These are phyloP conservation scores for Spodoptera littoralis DNA, from an alignment of 2,888 invertebrate genomes.

Conservation along the genomic window DNA sequence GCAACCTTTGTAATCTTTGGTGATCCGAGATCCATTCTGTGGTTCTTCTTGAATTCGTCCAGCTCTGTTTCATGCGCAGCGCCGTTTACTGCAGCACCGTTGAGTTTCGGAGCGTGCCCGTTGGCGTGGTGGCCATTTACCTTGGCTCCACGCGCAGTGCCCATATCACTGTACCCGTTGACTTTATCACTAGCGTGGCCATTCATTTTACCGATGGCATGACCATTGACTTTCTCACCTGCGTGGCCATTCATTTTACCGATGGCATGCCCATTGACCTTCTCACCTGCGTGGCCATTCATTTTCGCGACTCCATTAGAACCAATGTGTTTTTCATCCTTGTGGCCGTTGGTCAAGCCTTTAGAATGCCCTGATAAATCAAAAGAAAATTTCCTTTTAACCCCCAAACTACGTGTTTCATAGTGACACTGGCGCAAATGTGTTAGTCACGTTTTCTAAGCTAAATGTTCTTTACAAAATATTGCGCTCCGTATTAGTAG, in stretches of 20 bases:
- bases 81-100: conserved; percentile 58
- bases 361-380: conserved; percentile 82
- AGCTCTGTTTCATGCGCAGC: conserved; percentile 60
- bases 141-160: conserved; percentile 61
- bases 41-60: conserved; percentile 67
- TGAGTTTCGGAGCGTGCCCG: conserved; percentile 53
- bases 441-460: conserved; percentile 68
- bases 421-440: conserved; percentile 80
- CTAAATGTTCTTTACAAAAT: conserved; percentile 52
- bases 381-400: conserved; percentile 75
- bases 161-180: conserved; percentile 62
- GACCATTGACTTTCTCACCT: conserved; percentile 57
- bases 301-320: conserved; percentile 56
- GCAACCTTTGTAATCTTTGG: conserved; percentile 87
- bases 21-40: conserved; percentile 78
- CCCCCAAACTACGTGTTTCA: conserved; percentile 65
- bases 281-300: conserved; percentile 59
- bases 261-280: conserved; percentile 53
- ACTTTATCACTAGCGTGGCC: conserved; percentile 61
- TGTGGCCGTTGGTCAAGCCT: conserved; percentile 62
- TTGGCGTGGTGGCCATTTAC: conserved; percentile 56
- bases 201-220: conserved; percentile 56
- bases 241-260: conserved; percentile 61
- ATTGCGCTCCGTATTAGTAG: conserved; percentile 70
- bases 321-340: conserved; percentile 62